Conservation (phyloP, 2,113 vertebrate species). For the Labeo catla region DNA sequence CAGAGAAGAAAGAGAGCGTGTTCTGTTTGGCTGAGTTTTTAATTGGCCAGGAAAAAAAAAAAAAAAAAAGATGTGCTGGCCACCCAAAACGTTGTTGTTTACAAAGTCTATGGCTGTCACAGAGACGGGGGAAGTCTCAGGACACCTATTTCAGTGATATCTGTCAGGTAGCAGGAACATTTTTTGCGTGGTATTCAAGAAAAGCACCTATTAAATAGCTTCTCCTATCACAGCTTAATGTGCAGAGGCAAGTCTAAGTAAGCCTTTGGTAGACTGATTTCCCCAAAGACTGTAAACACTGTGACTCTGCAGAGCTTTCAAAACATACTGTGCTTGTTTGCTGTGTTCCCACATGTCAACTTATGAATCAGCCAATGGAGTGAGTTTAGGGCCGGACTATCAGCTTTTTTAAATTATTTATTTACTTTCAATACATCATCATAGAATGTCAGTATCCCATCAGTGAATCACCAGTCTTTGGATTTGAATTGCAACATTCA, state of each 20-base stretch:
- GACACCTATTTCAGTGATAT: conserved; percentile 3
- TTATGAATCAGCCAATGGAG: background rate
- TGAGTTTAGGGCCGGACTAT: background rate
- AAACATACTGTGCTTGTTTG: conserved; percentile 10
- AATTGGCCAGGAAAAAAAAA: background rate
- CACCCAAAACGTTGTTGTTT: background rate
- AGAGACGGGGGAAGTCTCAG: background rate
- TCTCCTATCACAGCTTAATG: background rate
- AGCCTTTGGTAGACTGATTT: background rate
- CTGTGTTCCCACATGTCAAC: background rate
- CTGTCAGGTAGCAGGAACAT: background rate
- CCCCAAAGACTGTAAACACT: conserved; percentile 2
- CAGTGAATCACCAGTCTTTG: background rate
- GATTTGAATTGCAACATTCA: background rate
- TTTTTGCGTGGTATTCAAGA: background rate
- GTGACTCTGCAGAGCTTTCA: background rate
- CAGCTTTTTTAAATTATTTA: background rate
- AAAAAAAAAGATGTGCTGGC: background rate
- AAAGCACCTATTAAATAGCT: background rate
- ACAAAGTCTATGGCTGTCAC: background rate
- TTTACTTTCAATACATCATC: too few species aligned
- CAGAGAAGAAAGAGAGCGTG: background rate
- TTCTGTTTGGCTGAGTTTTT: background rate
- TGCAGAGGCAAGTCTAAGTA: conserved; percentile 1
- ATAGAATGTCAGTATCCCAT: too few species aligned